phyloP scores from a whole-genome alignment of 2,888 invertebrate genomes.

The Danaus chrysippus region DNA sequence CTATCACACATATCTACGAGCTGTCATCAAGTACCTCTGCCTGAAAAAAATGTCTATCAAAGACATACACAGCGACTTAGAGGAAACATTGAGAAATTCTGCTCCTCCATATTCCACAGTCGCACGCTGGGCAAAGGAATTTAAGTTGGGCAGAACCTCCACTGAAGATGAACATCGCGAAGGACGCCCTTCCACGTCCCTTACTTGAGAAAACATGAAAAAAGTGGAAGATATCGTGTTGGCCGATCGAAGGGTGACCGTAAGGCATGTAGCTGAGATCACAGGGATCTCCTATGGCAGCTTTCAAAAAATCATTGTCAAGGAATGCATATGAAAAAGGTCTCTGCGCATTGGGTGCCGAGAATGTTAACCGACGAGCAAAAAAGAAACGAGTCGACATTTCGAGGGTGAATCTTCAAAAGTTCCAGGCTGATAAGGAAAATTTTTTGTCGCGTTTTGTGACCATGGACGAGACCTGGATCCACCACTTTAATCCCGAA shows the following conservation, averaged over 20 bases:
- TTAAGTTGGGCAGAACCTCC: slow-evolving; percentile 20
- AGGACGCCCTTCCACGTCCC: slow-evolving; percentile 22
- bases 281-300: slow-evolving; percentile 21
- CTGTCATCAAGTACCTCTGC: too few species aligned
- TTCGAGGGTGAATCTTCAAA: slow-evolving; percentile 21
- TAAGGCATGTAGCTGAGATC: slow-evolving; percentile 30
- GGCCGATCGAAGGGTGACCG: slow-evolving; percentile 29
- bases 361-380: background rate
- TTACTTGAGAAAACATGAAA: slow-evolving; percentile 28
- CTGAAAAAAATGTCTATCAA: too few species aligned
- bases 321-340: background rate
- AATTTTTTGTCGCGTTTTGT: slow-evolving; percentile 30
- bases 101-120: slow-evolving; percentile 27
- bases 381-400: slow-evolving; percentile 10
- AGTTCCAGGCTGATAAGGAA: slow-evolving; percentile 22
- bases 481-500: slow-evolving; percentile 29
- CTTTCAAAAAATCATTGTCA: background rate
- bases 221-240: slow-evolving; percentile 30
- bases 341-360: background rate
- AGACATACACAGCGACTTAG: too few species aligned
- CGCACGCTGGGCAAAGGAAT: slow-evolving; percentile 23
- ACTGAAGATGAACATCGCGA: slow-evolving; percentile 16
- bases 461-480: slow-evolving; percentile 33
- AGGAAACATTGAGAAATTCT: background rate
- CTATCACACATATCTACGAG: too few species aligned